phyloP scores from a whole-genome alignment of 2,113 vertebrate species.

The Aphyosemion australe region DNA sequence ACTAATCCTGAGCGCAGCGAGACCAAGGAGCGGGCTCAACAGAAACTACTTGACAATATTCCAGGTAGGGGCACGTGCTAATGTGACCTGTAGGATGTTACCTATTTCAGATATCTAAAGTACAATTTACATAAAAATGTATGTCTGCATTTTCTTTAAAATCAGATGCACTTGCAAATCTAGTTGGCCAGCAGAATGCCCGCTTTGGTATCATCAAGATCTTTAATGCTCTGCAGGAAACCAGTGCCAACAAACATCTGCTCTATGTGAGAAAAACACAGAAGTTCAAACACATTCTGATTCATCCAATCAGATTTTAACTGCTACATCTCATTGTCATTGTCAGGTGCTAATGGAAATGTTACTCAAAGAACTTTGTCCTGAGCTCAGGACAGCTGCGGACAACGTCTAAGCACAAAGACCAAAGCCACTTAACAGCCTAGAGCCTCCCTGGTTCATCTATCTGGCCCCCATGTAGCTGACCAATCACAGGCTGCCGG shows the following conservation, averaged over 20 bases:
- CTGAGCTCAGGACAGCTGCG: conserved; percentile 87
- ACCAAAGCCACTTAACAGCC: conserved; percentile 1
- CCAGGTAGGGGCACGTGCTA: conserved; percentile 82
- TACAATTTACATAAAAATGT: neutral
- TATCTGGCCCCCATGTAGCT: conserved; percentile 42
- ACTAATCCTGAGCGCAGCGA: conserved; percentile 83
- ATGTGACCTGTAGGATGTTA: neutral
- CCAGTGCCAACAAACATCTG: conserved; percentile 95
- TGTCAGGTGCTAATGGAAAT: conserved; percentile 92
- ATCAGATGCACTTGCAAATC: conserved; percentile 91
- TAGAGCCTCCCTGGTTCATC: conserved; percentile 11
- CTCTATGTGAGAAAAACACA: conserved; percentile 87
- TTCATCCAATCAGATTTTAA: neutral
- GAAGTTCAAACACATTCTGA: neutral
- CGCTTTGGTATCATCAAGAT: conserved; percentile 95
- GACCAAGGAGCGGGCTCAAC: conserved; percentile 92
- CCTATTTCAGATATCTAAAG: neutral
- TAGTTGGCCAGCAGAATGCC: conserved; percentile 97
- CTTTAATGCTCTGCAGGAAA: conserved; percentile 94
- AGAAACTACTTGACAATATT: conserved; percentile 97
- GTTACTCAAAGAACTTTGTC: conserved; percentile 91
- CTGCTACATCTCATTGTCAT: neutral
- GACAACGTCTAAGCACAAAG: conserved; percentile 79
- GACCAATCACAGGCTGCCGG: conserved; percentile 51
- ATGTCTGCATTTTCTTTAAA: neutral